Evolutionary conservation across 2,888 invertebrate genomes (phyloP).

Genomic region (Xanthia icteritia): DNA sequence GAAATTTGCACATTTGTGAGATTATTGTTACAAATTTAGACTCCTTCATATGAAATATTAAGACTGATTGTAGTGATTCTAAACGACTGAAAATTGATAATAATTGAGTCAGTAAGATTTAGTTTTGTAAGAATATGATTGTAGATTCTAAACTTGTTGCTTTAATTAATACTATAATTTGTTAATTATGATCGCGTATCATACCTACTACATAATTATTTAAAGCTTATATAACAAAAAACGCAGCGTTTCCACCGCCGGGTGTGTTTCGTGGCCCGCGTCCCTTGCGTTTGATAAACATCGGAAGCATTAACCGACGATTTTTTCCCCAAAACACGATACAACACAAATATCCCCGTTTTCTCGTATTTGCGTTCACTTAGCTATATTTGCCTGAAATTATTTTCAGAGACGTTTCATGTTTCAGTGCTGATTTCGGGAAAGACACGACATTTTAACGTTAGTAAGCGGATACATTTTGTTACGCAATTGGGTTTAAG

Average conservation of each 20-base stretch:
- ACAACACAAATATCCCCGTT: slow-evolving; percentile 79
- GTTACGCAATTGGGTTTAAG: slow-evolving; percentile 62
- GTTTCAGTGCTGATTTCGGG: slow-evolving; percentile 73
- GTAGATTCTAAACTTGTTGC: too few relatives aligned
- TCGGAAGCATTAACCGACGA: slow-evolving; percentile 65
- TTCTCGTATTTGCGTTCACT: slow-evolving; percentile 85
- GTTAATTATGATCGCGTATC: too few relatives aligned
- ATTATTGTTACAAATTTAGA: too few relatives aligned
- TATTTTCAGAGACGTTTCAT: slow-evolving; percentile 73
- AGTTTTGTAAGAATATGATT: too few relatives aligned
- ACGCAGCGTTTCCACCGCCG: slow-evolving; percentile 28
- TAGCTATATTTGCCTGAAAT: slow-evolving; percentile 80
- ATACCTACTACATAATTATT: too few relatives aligned
- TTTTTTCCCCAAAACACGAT: slow-evolving; percentile 72
- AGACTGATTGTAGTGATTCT: too few relatives aligned
- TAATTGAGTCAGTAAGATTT: too few relatives aligned
- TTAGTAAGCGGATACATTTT: slow-evolving; percentile 58
- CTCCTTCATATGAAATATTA: too few relatives aligned
- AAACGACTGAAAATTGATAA: too few relatives aligned
- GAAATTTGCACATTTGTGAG: too few relatives aligned
- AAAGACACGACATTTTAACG: slow-evolving; percentile 56
- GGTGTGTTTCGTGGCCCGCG: slow-evolving; percentile 26
- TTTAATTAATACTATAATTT: too few relatives aligned
- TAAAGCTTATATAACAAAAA: neutral
- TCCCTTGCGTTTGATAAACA: slow-evolving; percentile 64